Percentiles rank a stretch among this genome's conserved stretches.
Conservation (phyloP, 2,797 vertebrate genomes). For the Pseudochromis fuscus region DNA sequence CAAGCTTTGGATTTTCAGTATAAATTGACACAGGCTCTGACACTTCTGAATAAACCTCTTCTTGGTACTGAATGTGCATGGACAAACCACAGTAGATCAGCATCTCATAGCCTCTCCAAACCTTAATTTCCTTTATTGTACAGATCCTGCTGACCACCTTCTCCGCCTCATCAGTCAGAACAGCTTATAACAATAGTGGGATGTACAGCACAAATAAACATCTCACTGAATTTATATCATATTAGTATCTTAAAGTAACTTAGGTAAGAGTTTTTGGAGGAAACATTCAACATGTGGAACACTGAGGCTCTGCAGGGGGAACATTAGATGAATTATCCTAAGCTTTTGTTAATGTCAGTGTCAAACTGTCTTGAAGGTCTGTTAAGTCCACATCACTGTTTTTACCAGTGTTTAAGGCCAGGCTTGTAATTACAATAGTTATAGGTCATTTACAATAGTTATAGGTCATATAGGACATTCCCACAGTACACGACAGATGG, state of each 20-base stretch:
- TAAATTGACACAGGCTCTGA: background rate
- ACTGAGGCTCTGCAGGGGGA: background rate
- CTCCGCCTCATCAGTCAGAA: background rate
- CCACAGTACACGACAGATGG: slow-evolving; percentile 61
- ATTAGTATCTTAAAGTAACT: background rate
- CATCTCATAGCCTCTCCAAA: background rate
- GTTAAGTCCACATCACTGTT: too few relatives aligned
- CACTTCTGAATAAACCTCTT: background rate
- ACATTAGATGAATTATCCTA: background rate
- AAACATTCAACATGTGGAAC: background rate
- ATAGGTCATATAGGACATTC: slow-evolving; percentile 19
- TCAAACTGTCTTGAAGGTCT: background rate
- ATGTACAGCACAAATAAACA: too few relatives aligned
- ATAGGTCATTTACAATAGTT: background rate
- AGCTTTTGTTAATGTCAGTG: background rate
- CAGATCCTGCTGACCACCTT: background rate
- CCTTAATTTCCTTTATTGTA: background rate
- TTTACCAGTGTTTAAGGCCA: background rate
- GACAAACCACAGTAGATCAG: background rate
- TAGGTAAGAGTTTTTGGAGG: too few relatives aligned
- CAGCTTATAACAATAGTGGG: background rate
- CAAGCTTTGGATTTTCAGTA: background rate
- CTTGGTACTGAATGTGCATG: background rate
- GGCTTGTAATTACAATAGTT: background rate
- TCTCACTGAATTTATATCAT: too few relatives aligned